Evolutionary conservation across 2,797 vertebrate species (phyloP).

Genomic region (Apodemus agrarius): DNA sequence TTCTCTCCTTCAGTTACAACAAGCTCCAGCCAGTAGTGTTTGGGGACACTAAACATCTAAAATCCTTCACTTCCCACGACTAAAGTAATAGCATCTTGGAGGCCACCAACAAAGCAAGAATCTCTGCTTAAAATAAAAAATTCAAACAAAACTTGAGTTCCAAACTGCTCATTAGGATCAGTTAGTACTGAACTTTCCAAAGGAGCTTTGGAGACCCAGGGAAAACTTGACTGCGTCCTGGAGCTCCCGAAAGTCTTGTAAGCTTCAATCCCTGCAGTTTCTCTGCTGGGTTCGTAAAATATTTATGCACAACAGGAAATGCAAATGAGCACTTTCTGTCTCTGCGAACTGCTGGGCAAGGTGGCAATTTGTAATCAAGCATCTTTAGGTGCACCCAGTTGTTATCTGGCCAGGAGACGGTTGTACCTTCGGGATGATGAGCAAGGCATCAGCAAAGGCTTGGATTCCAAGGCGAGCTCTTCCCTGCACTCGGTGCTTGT

Average conservation of each 20-base stretch:
- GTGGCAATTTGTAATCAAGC: slow-evolving; percentile 21
- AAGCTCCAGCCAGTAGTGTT: slow-evolving; percentile 3
- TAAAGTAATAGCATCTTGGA: slow-evolving; percentile 43
- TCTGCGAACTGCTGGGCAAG: not conserved
- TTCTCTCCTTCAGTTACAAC: slow-evolving; percentile 60
- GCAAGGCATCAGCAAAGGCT: slow-evolving; percentile 93
- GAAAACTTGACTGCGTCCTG: not conserved
- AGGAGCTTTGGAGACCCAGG: not conserved
- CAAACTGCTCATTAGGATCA: slow-evolving; percentile 41
- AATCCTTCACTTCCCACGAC: not conserved
- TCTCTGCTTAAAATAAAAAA: slow-evolving; percentile 32
- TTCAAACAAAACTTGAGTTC: slow-evolving; percentile 58
- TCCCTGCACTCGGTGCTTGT: slow-evolving; percentile 91
- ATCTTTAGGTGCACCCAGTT: not conserved
- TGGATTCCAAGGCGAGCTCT: slow-evolving; percentile 93
- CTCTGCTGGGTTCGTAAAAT: slow-evolving; percentile 37
- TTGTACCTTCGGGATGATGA: slow-evolving; percentile 89
- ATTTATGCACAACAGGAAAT: slow-evolving; percentile 49
- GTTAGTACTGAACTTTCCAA: slow-evolving; percentile 36
- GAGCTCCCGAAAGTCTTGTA: not conserved
- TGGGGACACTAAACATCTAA: not conserved
- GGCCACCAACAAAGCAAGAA: slow-evolving; percentile 52
- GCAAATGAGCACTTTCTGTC: slow-evolving; percentile 34
- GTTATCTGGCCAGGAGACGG: not conserved
- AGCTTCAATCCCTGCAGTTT: slow-evolving; percentile 16